phyloP scores from a whole-genome alignment of 2,888 invertebrate species.

The Masnerella sp. region DNA sequence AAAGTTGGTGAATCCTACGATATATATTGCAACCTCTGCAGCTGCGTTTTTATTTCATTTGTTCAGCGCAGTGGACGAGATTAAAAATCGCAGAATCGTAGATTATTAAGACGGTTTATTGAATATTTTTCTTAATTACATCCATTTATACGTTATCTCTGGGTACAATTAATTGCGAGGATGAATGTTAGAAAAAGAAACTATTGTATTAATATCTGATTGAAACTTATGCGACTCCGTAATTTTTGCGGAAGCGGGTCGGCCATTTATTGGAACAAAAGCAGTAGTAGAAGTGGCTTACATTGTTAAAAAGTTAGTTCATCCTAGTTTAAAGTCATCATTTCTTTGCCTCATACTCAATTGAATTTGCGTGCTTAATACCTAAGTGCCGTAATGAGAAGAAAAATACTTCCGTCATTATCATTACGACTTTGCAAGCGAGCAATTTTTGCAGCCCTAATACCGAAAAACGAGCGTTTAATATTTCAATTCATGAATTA shows the following conservation, averaged over 20 bases:
- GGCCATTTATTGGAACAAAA: conserved; percentile 47
- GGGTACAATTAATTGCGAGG: conserved; percentile 27
- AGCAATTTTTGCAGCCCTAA: conserved; percentile 18
- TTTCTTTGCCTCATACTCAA: conserved; percentile 39
- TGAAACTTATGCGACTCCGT: conserved; percentile 37
- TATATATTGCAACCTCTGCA: not conserved
- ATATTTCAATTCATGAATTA: conserved; percentile 15
- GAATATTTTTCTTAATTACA: conserved; percentile 33
- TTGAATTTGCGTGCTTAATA: conserved; percentile 46
- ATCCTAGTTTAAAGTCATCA: conserved; percentile 47
- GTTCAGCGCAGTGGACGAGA: no score
- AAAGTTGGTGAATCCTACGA: not conserved
- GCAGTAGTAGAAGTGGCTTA: conserved; percentile 37
- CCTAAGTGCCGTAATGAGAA: conserved; percentile 38
- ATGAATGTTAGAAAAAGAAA: conserved; percentile 34
- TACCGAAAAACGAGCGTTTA: not conserved
- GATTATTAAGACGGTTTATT: conserved; percentile 10
- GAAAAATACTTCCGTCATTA: conserved; percentile 29
- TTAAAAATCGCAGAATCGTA: conserved; percentile 7
- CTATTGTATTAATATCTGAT: conserved; percentile 51
- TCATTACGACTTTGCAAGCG: conserved; percentile 7
- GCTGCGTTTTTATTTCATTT: not conserved
- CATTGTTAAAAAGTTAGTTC: conserved; percentile 56
- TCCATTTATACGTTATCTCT: conserved; percentile 23
- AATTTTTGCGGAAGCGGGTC: conserved; percentile 45